Base-by-base conservation (phyloP, 2,797 vertebrate genomes). In the Hydrocynus forskahlii region DNA sequence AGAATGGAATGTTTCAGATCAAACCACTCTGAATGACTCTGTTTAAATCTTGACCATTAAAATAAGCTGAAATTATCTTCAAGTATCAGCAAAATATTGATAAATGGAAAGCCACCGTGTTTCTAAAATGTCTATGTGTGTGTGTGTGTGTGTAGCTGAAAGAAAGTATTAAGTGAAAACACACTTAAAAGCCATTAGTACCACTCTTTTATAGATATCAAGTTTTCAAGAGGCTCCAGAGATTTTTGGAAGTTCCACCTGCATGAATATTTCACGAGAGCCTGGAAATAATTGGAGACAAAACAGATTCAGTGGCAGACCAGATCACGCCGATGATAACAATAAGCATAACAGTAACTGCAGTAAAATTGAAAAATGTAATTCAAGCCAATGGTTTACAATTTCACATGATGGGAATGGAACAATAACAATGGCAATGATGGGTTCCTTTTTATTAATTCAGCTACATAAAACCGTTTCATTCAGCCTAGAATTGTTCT, bases 211-310 rank as follows among this genome's bases (percentile, higher is more conserved):
- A 59, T 62, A 59, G 57, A 72, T 79, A 75, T 74, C 50, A 71
- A 62, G 52, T 68, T 68, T 69, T 19, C 77, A 64, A 77, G 66
- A 76, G 80, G 50, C n/a, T 23, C 1, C 9, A 54, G 23, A 79
- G 40, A 68, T 76, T 68, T 78, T 64, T 35, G 57, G 76, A 64
- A 75, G 55, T 73, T 78, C 43, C 17, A 7, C 40, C 50, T 13
- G 55, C 43, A 79, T 83, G 43, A 76, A 83, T 81, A 79, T 79
- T 79, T 63, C 35, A 83, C 77, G 66, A 83, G 70, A 62, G 55
- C 82, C 84, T 89, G 86, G 86, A 82, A 73, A 63, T 38, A 54
- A 55, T n/a, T n/a, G 17, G 17, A 77, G 54, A 69, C 16, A 29
- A 9, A 23, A 40, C 59, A 38, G 66, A 48, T 62, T 62, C 23